Percentiles rank a stretch among this genome's conserved stretches.
Conservation (phyloP, 2,888 invertebrate species). For the Platycheirus albimanus region DNA sequence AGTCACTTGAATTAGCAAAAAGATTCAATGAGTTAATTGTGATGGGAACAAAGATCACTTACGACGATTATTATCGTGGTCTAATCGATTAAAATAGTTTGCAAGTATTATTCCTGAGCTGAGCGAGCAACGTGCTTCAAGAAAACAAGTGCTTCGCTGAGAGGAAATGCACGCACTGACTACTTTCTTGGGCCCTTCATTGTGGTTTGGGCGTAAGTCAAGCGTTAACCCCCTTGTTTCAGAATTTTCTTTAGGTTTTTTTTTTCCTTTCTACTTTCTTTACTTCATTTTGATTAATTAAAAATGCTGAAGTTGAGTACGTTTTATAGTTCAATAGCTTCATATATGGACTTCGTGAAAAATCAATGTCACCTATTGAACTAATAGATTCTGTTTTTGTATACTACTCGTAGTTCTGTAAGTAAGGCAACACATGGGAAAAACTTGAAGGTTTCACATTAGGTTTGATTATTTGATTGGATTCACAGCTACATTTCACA, state of each 20-base stretch:
- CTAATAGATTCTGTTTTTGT: too few relatives aligned
- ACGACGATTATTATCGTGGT: background rate
- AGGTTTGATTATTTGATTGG: too few relatives aligned
- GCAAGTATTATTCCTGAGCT: too few relatives aligned
- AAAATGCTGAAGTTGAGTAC: conserved; percentile 11
- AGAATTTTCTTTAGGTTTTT: conserved; percentile 35
- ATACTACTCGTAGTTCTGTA: too few relatives aligned
- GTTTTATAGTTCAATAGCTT: background rate
- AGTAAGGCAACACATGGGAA: too few relatives aligned
- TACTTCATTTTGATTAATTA: background rate
- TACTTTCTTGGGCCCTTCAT: conserved; percentile 39
- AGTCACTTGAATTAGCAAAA: conserved; percentile 3
- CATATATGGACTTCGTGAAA: too few relatives aligned
- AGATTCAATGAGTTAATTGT: conserved; percentile 18
- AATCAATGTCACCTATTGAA: too few relatives aligned
- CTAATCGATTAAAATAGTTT: conserved; percentile 6
- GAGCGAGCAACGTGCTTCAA: background rate
- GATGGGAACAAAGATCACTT: conserved; percentile 20
- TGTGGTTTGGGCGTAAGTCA: conserved; percentile 42
- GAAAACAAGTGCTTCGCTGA: conserved; percentile 26
- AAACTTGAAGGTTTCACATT: too few relatives aligned
- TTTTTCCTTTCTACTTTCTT: conserved; percentile 13
- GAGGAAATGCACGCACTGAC: conserved; percentile 27
- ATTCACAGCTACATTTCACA: too few relatives aligned
- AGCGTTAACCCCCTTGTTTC: conserved; percentile 39